Conservation (phyloP, 2,888 invertebrate species). For the Lithosia quadra region DNA sequence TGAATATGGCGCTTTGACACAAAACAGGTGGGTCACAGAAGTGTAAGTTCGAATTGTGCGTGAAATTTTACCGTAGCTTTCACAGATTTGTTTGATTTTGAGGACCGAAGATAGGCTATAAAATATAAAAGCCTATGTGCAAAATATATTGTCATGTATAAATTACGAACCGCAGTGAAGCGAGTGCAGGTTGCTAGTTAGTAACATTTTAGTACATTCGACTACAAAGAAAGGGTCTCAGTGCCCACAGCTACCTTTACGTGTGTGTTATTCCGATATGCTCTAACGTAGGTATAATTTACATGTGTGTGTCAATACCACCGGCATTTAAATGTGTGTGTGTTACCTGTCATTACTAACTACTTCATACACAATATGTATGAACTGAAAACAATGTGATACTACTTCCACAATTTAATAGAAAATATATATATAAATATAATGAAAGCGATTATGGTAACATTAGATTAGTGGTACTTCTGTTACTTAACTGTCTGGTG, state of each 20-base stretch:
- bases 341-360: too few relatives aligned
- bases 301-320: too few relatives aligned
- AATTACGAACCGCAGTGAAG: too few relatives aligned
- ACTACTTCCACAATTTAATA: not conserved
- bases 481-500: constrained; percentile 11
- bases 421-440: not conserved
- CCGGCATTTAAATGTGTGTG: too few relatives aligned
- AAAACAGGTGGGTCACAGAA: constrained; percentile 1
- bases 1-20: constrained; percentile 14
- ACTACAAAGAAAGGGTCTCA: too few relatives aligned
- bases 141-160: too few relatives aligned
- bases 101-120: not conserved
- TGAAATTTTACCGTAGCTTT: not conserved
- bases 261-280: too few relatives aligned
- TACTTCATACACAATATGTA: not conserved
- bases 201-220: too few relatives aligned
- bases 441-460: not conserved
- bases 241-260: too few relatives aligned
- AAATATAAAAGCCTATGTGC: too few relatives aligned
- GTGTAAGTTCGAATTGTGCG: not conserved
- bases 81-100: not conserved
- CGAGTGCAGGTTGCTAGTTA: too few relatives aligned
- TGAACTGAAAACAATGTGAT: not conserved
- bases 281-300: too few relatives aligned
- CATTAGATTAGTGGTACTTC: constrained; percentile 11